Percentiles rank a stretch among this genome's conserved stretches.
Conservation (phyloP, 2,113 vertebrate genomes). For the Crocuta crocuta region DNA sequence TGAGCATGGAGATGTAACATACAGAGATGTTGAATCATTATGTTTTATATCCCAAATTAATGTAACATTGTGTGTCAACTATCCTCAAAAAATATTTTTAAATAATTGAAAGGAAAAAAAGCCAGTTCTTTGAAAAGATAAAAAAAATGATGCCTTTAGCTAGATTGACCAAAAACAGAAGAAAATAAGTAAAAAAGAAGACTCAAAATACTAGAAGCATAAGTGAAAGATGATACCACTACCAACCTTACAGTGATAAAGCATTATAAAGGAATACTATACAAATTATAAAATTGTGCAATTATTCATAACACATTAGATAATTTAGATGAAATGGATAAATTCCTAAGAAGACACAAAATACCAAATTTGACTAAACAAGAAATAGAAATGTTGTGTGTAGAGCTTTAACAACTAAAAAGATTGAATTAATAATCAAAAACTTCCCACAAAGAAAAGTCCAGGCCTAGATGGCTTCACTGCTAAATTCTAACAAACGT, state of each 20-base stretch:
- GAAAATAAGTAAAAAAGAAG: too few relatives aligned
- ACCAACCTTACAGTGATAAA: not conserved
- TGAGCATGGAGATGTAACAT: not conserved
- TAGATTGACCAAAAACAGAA: not conserved
- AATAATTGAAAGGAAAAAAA: not conserved
- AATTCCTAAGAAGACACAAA: constrained; percentile 4
- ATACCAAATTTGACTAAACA: not conserved
- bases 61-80: not conserved
- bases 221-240: not conserved
- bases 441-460: not conserved
- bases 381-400: not conserved
- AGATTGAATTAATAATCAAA: not conserved
- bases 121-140: not conserved
- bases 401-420: not conserved
- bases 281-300: too few relatives aligned
- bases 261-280: not conserved
- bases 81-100: not conserved
- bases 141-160: not conserved
- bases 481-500: not conserved
- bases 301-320: not conserved
- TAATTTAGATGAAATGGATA: not conserved
- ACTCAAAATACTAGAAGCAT: not conserved
- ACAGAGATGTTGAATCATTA: not conserved
- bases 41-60: not conserved
- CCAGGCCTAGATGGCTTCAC: not conserved